Evolutionary conservation across 2,113 vertebrate species (phyloP).

Genomic region (Arvicanthis niloticus): DNA sequence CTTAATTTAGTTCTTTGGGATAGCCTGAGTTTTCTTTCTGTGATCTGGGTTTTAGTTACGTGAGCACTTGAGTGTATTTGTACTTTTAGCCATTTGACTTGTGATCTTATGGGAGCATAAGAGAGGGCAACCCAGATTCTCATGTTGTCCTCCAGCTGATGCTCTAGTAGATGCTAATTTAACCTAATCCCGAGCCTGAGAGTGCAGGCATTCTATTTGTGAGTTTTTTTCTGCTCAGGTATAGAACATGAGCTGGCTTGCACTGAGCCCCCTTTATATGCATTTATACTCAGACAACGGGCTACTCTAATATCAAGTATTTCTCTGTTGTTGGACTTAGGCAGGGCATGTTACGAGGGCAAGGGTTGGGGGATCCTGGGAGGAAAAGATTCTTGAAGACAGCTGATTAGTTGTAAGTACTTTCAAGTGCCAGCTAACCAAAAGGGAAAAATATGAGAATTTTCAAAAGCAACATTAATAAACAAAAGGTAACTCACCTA

Average conservation of each 20-base stretch:
- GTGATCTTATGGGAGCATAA: neutral
- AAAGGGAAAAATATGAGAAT: neutral
- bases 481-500: slow-evolving; percentile 76
- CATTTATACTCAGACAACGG: slow-evolving; percentile 36
- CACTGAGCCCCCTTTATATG: neutral
- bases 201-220: neutral
- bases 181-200: slow-evolving; percentile 37
- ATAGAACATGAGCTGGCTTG: neutral
- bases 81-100: slow-evolving; percentile 7
- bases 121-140: neutral
- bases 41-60: slow-evolving; percentile 30
- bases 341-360: neutral
- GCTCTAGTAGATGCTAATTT: neutral
- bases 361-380: neutral
- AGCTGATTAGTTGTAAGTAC: slow-evolving; percentile 55
- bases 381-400: slow-evolving; percentile 46
- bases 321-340: slow-evolving; percentile 48
- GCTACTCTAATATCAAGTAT: slow-evolving; percentile 40
- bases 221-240: slow-evolving; percentile 23
- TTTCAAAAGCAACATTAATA: slow-evolving; percentile 67
- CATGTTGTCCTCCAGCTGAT: neutral
- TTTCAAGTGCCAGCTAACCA: slow-evolving; percentile 45
- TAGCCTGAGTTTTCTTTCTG: slow-evolving; percentile 18
- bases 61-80: slow-evolving; percentile 17
- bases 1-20: slow-evolving; percentile 55